These are phyloP conservation scores for Caenorhabditis sp. DNA, from an alignment of 2,888 invertebrate genomes.

Conservation along the genomic window DNA sequence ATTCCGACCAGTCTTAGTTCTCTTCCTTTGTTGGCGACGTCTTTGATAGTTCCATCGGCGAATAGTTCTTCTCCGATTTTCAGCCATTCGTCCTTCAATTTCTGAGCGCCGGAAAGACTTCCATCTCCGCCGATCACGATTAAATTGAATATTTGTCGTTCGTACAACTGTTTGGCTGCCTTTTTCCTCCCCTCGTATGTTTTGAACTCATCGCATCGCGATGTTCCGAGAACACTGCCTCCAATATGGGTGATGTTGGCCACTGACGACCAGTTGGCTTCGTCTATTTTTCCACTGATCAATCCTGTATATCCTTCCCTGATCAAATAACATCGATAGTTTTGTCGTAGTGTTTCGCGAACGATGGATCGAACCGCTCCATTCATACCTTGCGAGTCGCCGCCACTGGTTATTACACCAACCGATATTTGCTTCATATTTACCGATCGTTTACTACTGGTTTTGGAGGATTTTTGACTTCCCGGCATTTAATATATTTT, in stretches of 20 bases:
- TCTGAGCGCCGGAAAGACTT: constrained; percentile 87
- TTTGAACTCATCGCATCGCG: constrained; percentile 89
- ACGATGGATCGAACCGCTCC: constrained; percentile 95
- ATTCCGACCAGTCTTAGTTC: constrained; percentile 41
- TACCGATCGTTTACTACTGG: background rate
- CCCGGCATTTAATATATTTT: background rate
- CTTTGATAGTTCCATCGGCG: constrained; percentile 27
- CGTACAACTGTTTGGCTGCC: constrained; percentile 89
- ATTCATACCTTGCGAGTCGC: constrained; percentile 82
- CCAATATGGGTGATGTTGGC: constrained; percentile 97
- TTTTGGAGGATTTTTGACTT: no score
- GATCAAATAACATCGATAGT: constrained; percentile 88
- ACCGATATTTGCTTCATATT: constrained; percentile 14
- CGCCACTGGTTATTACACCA: constrained; percentile 49
- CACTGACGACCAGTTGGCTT: constrained; percentile 93
- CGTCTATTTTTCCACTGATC: constrained; percentile 79
- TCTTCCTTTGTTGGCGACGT: constrained; percentile 30
- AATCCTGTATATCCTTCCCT: constrained; percentile 79
- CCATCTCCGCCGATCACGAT: constrained; percentile 98
- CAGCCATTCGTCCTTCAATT: constrained; percentile 36
- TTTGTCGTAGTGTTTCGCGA: constrained; percentile 93
- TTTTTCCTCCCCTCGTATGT: constrained; percentile 81
- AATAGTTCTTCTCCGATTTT: constrained; percentile 32
- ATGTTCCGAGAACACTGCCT: constrained; percentile 96
- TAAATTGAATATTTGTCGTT: constrained; percentile 87